Evolutionary conservation across 2,113 vertebrate genomes (phyloP).

Genomic region (Sialia sialis): DNA sequence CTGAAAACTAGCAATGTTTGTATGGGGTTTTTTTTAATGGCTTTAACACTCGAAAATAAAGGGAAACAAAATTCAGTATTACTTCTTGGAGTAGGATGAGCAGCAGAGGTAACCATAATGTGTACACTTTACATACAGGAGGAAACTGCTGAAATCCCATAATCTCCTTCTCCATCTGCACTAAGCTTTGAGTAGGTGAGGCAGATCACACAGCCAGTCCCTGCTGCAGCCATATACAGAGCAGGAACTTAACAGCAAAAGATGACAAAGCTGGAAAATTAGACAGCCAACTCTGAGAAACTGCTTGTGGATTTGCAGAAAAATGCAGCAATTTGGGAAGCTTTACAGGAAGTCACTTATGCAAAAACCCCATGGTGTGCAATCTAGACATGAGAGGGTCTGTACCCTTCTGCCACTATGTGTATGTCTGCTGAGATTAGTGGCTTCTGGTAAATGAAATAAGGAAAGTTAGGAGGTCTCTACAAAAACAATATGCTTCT

Average conservation of each 20-base stretch:
- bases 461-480: neutral
- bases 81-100: neutral
- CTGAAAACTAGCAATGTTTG: neutral
- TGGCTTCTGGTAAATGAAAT: neutral
- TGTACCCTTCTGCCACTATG: neutral
- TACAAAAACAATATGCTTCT: neutral
- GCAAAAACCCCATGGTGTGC: neutral
- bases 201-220: neutral
- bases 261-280: neutral
- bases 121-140: neutral
- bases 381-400: neutral
- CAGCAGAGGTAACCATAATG: neutral
- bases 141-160: neutral
- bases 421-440: neutral
- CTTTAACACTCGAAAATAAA: neutral
- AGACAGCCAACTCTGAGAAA: neutral
- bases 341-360: neutral
- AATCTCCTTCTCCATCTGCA: accelerated
- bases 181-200: neutral
- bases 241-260: neutral
- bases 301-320: neutral
- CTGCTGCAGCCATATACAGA: neutral
- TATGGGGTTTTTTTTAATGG: accelerated
- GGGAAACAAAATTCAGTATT: neutral
- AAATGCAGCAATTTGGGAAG: neutral